Conservation (phyloP, 2,113 vertebrate species). For the Chionomys nivalis region DNA sequence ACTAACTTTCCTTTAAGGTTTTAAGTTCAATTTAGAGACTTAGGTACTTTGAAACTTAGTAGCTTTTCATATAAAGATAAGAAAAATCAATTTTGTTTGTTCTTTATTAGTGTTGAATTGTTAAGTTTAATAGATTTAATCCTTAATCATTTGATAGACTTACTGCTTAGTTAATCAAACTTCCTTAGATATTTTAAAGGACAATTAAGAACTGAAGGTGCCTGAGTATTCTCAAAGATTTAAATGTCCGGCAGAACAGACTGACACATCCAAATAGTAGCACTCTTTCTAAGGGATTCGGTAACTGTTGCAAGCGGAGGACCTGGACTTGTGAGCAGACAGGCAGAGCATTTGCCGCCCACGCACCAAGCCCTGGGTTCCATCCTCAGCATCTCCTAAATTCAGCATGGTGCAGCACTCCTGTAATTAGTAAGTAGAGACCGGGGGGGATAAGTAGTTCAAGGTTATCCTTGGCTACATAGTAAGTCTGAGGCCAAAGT, state of each 20-base stretch:
- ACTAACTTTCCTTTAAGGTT: conserved; percentile 12
- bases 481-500: neutral
- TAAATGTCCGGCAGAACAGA: conserved; percentile 46
- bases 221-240: conserved; percentile 55
- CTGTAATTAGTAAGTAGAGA: neutral
- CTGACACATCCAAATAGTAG: conserved; percentile 48
- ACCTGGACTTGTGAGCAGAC: neutral
- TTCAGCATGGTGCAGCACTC: neutral
- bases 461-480: neutral
- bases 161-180: conserved; percentile 63
- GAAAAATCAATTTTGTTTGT: conserved; percentile 37
- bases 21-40: conserved; percentile 12
- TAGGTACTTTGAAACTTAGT: conserved; percentile 32
- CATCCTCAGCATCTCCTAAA: too few relatives aligned
- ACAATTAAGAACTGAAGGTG: conserved; percentile 60
- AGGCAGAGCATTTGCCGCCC: neutral
- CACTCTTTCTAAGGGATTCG: conserved; percentile 39
- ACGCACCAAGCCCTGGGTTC: neutral
- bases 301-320: neutral
- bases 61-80: conserved; percentile 53
- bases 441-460: neutral
- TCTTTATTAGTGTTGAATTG: conserved; percentile 50
- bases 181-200: conserved; percentile 61
- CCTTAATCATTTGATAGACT: conserved; percentile 52
- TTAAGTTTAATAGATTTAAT: conserved; percentile 46